Base-by-base conservation (phyloP, 1,140 invertebrate genomes). In the Ectropis grisescens region DNA sequence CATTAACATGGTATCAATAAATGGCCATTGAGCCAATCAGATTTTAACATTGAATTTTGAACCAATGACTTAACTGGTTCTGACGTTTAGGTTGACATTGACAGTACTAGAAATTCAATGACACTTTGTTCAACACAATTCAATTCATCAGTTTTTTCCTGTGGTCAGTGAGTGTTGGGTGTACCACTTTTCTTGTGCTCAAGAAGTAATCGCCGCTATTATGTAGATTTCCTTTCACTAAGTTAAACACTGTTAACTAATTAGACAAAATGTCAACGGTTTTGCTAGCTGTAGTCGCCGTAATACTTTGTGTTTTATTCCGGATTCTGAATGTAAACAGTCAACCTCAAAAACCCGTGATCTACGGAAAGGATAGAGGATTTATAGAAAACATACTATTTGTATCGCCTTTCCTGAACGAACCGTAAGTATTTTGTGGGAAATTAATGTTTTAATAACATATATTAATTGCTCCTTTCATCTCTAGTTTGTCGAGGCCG, bases 321-420 rank as follows among this genome's bases (percentile, higher is more conserved):
- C 85, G 92, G 62, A 89, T 94, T 57, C 79, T 95, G 24, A 93
- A 94, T 72, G 89, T 94, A 28, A 90, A 91, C 65, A 92, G 90
- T 53, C 86, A 90, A 55, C 86, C 93, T 0, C 84, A 89, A 37
- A 89, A 88, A 67, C 92, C 93, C 11, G 75, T 85, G 30, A 84
- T 94, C 13, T 89, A 87, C 59, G 92, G 89, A 65, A 86, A 87
- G 46, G 90, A 93, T 74, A 83, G 86, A 41, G 85, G 85, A 34
- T 93, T 94, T 72, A 82, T 93, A 9, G 86, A 92, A 44, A 89
- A 88, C 25, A 84, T 94, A 11, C 82, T 92, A 33, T 91, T 91
- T 58, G 88, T 91, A 27, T 89, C 91, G 34, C 90, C 92, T 13
- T 85, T 90, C 34, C 83, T 95, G 12, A 83, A 85, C 47, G 89